phyloP scores from a whole-genome alignment of 2,888 invertebrate species.

The Drosophila nr. medialis region DNA sequence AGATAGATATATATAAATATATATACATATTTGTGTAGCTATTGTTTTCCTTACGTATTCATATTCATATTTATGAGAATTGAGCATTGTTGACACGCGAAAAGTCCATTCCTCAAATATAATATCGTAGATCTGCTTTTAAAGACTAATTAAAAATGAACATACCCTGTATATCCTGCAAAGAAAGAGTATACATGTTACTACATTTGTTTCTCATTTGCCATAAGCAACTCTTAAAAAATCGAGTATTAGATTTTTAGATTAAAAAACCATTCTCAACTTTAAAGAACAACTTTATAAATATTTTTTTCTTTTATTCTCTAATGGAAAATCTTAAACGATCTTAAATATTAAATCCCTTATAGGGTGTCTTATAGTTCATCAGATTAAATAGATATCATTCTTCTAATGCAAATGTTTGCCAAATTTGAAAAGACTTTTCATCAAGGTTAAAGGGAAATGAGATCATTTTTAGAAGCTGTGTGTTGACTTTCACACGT shows the following conservation, averaged over 20 bases:
- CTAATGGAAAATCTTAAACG: too few species aligned
- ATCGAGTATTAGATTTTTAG: neutral
- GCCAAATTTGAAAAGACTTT: slow-evolving; percentile 23
- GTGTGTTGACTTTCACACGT: slow-evolving; percentile 6
- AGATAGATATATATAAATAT: slow-evolving; percentile 11
- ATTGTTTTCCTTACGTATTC: slow-evolving; percentile 9
- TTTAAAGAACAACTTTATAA: neutral
- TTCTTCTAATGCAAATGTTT: slow-evolving; percentile 18
- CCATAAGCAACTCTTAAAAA: neutral
- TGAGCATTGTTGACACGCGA: slow-evolving; percentile 59
- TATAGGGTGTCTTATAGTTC: slow-evolving; percentile 11
- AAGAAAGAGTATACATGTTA: neutral
- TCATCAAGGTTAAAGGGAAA: slow-evolving; percentile 35
- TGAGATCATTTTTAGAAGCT: slow-evolving; percentile 40
- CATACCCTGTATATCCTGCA: slow-evolving; percentile 24
- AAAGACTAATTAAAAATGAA: slow-evolving; percentile 18
- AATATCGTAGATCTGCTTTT: slow-evolving; percentile 16
- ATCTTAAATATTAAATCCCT: too few species aligned
- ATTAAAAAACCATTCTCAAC: neutral
- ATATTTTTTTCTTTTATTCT: neutral
- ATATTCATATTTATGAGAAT: slow-evolving; percentile 35
- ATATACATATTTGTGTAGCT: neutral
- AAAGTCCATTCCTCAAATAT: slow-evolving; percentile 44
- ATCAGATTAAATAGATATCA: neutral
- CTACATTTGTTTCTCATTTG: neutral